Base-by-base conservation (phyloP, 2,888 invertebrate genomes). In the Athalia cordata region DNA sequence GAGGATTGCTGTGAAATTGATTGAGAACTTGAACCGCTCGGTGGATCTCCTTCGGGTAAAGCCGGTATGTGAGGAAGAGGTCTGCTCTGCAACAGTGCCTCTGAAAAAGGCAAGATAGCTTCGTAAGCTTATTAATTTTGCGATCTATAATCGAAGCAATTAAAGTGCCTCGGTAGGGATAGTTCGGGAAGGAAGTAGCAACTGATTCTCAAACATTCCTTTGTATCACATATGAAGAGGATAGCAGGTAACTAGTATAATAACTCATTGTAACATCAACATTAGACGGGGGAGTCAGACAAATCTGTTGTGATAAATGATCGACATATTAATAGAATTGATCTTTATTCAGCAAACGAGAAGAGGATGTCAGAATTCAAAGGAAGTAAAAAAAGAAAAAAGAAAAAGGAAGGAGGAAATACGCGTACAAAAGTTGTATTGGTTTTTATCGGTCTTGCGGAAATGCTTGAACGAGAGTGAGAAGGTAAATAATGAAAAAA, bases 41-140 rank as follows among this genome's bases (percentile, higher is more conserved):
- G 92, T 64, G 92, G 92, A 84, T 94, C 95, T 80, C 94, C 93
- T 90, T 95, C 96, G 80, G 95, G 94, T 89, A 96, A 92, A 89
- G 95, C 95, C 62, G 97, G 97, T 91, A 97, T 97, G 92, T 97
- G 97, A 87, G 98, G 98, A 90, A 98, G 93, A 83, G 98, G 98
- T 86, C 98, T 94, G 89, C 96, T 97, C 92, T 98, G 97, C 87
- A 98, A 93, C 87, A 98, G 93, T 83, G 97, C 97, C 92, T 98
- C 98, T 98, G 95, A 82, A 93, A 93, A 84, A 89, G 5, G 13
- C 6, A 4, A 3, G 43, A 59, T 47, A 13, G 5, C 13, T 7
- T 29, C 29, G 2, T 29, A 29, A 29, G 29, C 29, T 29, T 29
- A 29, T 29, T 29, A 29, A 29, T 29, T 29, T 29, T 29, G 29